phyloP scores from a whole-genome alignment of 2,888 invertebrate species.

The Punctoribates punctum region DNA sequence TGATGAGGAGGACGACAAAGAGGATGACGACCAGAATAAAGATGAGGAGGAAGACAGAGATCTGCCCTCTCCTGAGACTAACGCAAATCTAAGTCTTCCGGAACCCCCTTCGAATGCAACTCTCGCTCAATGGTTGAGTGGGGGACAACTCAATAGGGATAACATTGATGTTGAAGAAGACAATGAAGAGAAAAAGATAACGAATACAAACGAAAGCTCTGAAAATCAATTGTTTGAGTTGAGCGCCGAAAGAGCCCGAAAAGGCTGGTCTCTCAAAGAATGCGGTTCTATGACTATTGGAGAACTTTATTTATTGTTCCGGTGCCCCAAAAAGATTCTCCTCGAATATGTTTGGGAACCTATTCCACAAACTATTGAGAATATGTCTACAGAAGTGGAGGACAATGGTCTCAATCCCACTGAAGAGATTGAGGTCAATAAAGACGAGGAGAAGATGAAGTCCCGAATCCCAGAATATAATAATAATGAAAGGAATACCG shows the following conservation, averaged over 20 bases:
- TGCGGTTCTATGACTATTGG: slow-evolving; percentile 78
- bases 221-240: slow-evolving; percentile 27
- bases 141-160: background rate
- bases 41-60: background rate
- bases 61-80: slow-evolving; percentile 1
- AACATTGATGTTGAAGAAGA: slow-evolving; percentile 20
- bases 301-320: slow-evolving; percentile 76
- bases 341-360: slow-evolving; percentile 56
- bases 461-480: too few species aligned
- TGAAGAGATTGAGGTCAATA: background rate
- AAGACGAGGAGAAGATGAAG: slow-evolving; percentile 9
- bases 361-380: background rate
- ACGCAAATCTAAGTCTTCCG: background rate
- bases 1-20: slow-evolving; percentile 25
- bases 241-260: slow-evolving; percentile 39
- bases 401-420: background rate
- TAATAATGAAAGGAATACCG: background rate
- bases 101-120: slow-evolving; percentile 42
- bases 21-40: slow-evolving; percentile 6
- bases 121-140: slow-evolving; percentile 43
- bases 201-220: slow-evolving; percentile 27
- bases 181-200: slow-evolving; percentile 21
- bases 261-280: slow-evolving; percentile 74
- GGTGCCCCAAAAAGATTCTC: slow-evolving; percentile 53
- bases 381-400: background rate